Evolutionary conservation across 2,888 invertebrate genomes (phyloP), one percentile per base, ranked within the genome.

Genomic region (Euplagia quadripunctaria): DNA sequence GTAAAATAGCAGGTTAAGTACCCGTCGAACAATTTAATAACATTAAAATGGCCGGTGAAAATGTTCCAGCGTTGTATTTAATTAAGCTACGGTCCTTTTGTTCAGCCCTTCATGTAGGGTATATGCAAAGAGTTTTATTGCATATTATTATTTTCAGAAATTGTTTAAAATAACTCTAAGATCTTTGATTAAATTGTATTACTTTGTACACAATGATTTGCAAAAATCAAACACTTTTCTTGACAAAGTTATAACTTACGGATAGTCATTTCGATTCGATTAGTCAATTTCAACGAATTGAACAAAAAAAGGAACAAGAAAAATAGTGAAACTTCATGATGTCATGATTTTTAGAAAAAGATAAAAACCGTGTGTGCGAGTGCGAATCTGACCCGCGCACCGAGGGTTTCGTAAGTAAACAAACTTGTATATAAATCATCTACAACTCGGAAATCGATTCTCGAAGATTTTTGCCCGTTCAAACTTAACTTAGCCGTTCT

Each of bases 1-100:
- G 91, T 94, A 94, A 94, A 93, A 90, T 90, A 89, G 85, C 87
- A 88, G 89, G 91, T 91, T 90, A 90, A 92, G 90, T 89, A 88
- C 82, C 89, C 91, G 91, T 91, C 92, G 93, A 93, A 94, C 94
- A 94, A 93, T 94, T 95, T 94, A 95, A 95, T 95, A 94, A 94
- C 93, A 92, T 93, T 93, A 92, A 94, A 95, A 94, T 92, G 92
- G 90, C 90, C 91, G 90, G 88, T 86, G 88, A 89, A 92, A 91
- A 92, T 88, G 90, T 91, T 91, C 89, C 87, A 87, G 88, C 88
- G 88, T 88, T 90, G 92, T 94, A 92, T 94, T 94, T 95, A 94
- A 95, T 94, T 94, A 95, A 94, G 92, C 88, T 86, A 77, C 83
- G 83, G 89, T 86, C 92, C 93, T 91, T 92, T 93, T 89, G 89